Base-by-base conservation (phyloP, 2,888 invertebrate species). In the Hydraecia micacea region DNA sequence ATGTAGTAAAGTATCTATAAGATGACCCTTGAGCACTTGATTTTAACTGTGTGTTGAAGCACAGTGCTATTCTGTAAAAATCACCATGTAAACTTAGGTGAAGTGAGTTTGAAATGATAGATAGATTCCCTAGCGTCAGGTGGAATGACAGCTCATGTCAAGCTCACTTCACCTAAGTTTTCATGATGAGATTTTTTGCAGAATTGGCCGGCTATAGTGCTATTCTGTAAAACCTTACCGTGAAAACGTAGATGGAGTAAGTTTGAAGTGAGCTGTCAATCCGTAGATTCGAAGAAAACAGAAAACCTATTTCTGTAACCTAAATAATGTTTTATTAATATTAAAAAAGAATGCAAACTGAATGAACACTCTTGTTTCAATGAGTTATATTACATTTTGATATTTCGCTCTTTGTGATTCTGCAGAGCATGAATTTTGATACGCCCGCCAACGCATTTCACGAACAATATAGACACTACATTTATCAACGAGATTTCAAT, bases 401-500 rank as follows among this genome's bases (percentile, higher is more conserved):
- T 69, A 46, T 75, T 77, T 83, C 11, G 15, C 69, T 28, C 67
- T 71, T 67, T 71, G 73, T 68, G 36, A 70, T 63, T 83, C n/a
- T 66, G 36, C 66, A 71, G 32, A 83, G 46, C 63, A 36, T 75
- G 60, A 55, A 83, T 75, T 71, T 71, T 63, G 58, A 73, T 83
- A 78, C 46, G 55, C 21, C 13, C 32, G 39, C 28, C 18, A 25
- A 72, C 28, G 42, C 11, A 71, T 67, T 78, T 75, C 52, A 74
- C 36, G 21, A n/a, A 21, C 46, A 65, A 65, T 18, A 55, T 46
- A 65, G 52, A 77, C 46, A 75, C 8, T 85, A 62, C 75, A 73
- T 81, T 85, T 62, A 65, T 60, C 28, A 36, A 39, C 21, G 52
- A n/a, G 28, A 83, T 75, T 83, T 73, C 73, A 75, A 82, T 75